Evolutionary conservation across 2,888 invertebrate species (phyloP).

Genomic region (Machimus atricapillus): DNA sequence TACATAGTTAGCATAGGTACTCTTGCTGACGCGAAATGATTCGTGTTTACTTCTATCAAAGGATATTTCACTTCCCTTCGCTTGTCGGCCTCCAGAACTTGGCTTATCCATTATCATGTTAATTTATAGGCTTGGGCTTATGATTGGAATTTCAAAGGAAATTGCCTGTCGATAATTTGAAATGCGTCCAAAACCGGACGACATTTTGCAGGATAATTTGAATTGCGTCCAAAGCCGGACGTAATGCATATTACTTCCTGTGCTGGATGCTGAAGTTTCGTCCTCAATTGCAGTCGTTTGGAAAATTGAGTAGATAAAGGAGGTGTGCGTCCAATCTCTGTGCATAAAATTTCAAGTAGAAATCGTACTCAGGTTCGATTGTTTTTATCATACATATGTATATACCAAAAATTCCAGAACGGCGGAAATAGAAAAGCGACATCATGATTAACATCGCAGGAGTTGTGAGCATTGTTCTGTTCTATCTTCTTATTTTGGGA

Average conservation of each 20-base stretch:
- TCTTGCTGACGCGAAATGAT: neutral
- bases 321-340: neutral
- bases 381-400: neutral
- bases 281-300: neutral
- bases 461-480: conserved; percentile 91
- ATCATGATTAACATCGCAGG: conserved; percentile 90
- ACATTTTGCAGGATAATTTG: too few species aligned
- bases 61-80: neutral
- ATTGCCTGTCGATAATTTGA: neutral
- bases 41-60: neutral
- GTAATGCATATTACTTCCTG: neutral
- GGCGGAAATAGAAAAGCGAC: neutral
- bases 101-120: neutral
- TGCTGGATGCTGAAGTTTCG: neutral
- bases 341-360: neutral
- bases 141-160: neutral
- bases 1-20: too few species aligned
- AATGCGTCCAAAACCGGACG: neutral
- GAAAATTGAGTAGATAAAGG: neutral
- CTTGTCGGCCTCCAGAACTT: neutral
- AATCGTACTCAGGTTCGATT: neutral
- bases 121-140: neutral
- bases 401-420: neutral
- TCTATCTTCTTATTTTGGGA: conserved; percentile 92
- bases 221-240: neutral